Conservation (phyloP, 2,113 vertebrate genomes). For the Hymenochirus boettgeri region DNA sequence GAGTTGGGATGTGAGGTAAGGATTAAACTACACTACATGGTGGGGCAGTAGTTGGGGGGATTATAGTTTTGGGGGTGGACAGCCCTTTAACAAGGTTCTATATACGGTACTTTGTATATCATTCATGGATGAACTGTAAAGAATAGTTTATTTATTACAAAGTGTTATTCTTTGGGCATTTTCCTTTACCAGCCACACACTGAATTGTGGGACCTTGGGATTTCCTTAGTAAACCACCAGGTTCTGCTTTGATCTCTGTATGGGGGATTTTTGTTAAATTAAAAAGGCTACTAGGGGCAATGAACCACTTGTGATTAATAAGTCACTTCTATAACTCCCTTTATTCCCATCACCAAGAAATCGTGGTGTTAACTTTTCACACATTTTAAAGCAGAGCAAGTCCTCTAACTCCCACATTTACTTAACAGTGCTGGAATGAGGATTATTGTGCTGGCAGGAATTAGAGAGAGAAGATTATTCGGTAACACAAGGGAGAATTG, state of each 20-base stretch:
- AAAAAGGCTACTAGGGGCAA: background rate
- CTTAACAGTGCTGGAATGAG: slow-evolving; percentile 19
- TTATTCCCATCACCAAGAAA: slow-evolving; percentile 22
- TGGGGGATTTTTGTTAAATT: background rate
- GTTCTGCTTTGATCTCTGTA: background rate
- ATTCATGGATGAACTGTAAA: no score
- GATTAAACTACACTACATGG: no score
- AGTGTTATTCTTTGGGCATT: no score
- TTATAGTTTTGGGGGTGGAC: no score
- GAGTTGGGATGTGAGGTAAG: no score
- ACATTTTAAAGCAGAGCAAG: slow-evolving; percentile 20
- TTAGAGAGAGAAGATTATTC: background rate
- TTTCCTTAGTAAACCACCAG: no score
- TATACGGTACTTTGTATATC: no score
- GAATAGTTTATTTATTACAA: no score
- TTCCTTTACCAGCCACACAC: no score
- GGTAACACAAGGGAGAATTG: background rate
- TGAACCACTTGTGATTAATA: slow-evolving; percentile 14
- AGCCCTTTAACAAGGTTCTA: no score
- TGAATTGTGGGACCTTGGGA: no score
- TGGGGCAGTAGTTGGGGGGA: no score
- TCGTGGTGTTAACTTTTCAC: slow-evolving; percentile 19
- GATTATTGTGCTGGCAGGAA: slow-evolving; percentile 10
- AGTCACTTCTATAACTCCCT: slow-evolving; percentile 8
- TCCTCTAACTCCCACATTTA: background rate